Evolutionary conservation across 2,797 vertebrate species (phyloP).

Genomic region (Leptoclinus maculatus): DNA sequence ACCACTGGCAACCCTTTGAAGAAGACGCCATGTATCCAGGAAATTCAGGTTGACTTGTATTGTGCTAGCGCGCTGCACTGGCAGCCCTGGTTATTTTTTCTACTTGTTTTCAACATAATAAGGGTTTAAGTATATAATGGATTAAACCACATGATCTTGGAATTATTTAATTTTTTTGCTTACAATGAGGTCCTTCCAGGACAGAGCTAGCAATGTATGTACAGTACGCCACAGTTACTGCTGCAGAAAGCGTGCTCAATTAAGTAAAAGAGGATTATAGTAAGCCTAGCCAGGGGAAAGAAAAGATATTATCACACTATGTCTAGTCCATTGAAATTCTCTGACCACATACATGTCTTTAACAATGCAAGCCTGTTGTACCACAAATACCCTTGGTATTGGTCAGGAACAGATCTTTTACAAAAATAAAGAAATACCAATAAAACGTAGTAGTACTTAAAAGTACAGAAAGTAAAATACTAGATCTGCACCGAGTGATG

Average conservation of each 20-base stretch:
- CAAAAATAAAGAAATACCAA: not conserved
- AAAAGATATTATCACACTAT: slow-evolving; percentile 10
- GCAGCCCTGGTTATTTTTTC: not conserved
- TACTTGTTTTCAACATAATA: not conserved
- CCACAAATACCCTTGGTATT: not conserved
- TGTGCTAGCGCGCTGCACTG: slow-evolving; percentile 19
- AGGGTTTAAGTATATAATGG: not conserved
- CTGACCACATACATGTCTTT: not conserved
- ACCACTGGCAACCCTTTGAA: not conserved
- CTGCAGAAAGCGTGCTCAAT: slow-evolving; percentile 23
- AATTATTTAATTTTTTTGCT: not conserved
- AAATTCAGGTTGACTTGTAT: slow-evolving; percentile 30
- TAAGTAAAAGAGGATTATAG: slow-evolving; percentile 43
- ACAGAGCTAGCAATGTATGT: not conserved
- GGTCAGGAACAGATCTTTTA: not conserved
- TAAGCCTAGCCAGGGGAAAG: slow-evolving; percentile 11
- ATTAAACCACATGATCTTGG: slow-evolving; percentile 12
- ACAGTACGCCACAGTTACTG: not conserved
- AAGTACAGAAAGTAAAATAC: not conserved
- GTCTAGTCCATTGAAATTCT: slow-evolving; percentile 17
- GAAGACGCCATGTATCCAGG: not conserved
- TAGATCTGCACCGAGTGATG: not conserved
- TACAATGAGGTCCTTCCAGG: slow-evolving; percentile 12
- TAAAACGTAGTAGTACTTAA: not conserved
- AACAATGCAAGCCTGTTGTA: not conserved